Evolutionary conservation across 2,888 invertebrate species (phyloP), one percentile per base, ranked within the genome.

Genomic region (Tenthredo livida): DNA sequence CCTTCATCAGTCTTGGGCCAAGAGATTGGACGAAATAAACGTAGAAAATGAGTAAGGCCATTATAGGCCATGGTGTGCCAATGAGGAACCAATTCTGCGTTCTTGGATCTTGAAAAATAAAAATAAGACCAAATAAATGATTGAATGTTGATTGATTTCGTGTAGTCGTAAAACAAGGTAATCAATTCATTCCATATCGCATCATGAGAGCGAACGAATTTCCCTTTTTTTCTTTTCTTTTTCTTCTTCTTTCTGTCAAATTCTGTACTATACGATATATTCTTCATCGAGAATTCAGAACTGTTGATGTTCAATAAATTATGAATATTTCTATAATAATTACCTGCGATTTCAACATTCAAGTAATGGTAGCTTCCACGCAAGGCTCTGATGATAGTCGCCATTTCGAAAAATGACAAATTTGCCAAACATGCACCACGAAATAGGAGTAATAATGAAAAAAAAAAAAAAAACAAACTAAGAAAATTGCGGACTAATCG

Each of bases 1-100:
- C 94, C 85, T 95, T 94, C 97, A 97, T 97, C 90, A 95, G 94
- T 67, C 94, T 93, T 0, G 97, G 98, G 0, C 98, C 97, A 90
- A 96, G 94, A 89, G 95, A 95, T 37, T 95, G 93, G 0, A 97
- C 96, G 88, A 97, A 96, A 89, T 96, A 94, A 17, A 97, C 93
- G 91, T 98, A 98, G 0, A 93, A 92, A 7, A 96, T 92, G 21
- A 97, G 87, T 0, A 93, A 77, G 0, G 93, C 85, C 6, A 96
- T 2, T 0, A 94, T 94, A 84, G 96, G 95, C 91, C 95, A 94
- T 3, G 97, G 96, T 54, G 96, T 95, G 0, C 95, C 94, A 89
- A 97, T 95, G 58, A 98, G 91, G 3, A 96, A 95, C 95, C 96
- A 96, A 84, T 94, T 93, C 86, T 95, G 95, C 9, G 96, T 96